Evolutionary conservation across 2,888 invertebrate genomes (phyloP).

Genomic region (Eristalis intricaria): DNA sequence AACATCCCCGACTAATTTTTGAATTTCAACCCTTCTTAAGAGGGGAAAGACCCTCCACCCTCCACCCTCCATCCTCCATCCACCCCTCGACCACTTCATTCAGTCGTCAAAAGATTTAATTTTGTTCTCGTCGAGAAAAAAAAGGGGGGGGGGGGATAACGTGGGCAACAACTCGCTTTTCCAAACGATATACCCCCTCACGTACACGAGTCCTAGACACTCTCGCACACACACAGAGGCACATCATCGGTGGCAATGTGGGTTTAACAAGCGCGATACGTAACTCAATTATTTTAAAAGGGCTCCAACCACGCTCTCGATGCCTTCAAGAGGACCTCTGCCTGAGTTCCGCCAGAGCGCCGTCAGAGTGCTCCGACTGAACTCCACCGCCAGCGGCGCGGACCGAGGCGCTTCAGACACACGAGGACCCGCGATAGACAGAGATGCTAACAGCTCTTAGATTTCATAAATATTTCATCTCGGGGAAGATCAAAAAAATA

Average conservation of each 20-base stretch:
- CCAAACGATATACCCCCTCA: conserved; percentile 25
- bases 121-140: conserved; percentile 37
- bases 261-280: conserved; percentile 60
- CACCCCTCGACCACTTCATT: background rate
- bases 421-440: conserved; percentile 10
- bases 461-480: conserved; percentile 60
- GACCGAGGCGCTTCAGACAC: conserved; percentile 14
- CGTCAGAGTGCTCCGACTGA: background rate
- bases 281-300: conserved; percentile 71
- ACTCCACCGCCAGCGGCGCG: conserved; percentile 12
- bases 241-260: conserved; percentile 19
- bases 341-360: conserved; percentile 4
- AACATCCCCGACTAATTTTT: conserved; percentile 49
- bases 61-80: background rate
- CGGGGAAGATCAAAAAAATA: conserved; percentile 36
- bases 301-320: conserved; percentile 27
- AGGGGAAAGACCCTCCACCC: background rate
- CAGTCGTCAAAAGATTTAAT: conserved; percentile 58
- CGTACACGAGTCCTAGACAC: background rate
- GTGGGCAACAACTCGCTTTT: conserved; percentile 15
- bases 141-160: background rate
- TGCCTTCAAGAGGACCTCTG: conserved; percentile 1
- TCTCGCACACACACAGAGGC: background rate
- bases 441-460: conserved; percentile 27
- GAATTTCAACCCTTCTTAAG: conserved; percentile 49